Base-by-base conservation (phyloP, 2,797 vertebrate genomes). In the Tadarida brasiliensis region DNA sequence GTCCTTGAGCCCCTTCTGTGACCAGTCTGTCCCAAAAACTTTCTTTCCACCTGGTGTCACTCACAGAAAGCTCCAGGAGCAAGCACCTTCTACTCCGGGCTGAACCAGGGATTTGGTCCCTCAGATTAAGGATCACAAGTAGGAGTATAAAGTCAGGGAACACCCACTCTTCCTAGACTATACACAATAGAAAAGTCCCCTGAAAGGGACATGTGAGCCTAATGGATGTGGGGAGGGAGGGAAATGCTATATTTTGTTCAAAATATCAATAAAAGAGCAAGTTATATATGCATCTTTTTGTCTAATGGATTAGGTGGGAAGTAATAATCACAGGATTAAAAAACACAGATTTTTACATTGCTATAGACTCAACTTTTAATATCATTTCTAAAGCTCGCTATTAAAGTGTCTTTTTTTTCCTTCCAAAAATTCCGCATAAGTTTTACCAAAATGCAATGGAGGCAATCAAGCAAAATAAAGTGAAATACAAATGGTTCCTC, bases 391-490 rank as follows among this genome's bases (percentile, higher is more conserved):
- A 93, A 87, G 35, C 28, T 88, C 7, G n/a, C 44, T 56, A 44
- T 44, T 91, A 91, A 84, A 93, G 83, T 91, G 4, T 83, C 74
- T 76, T 84, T 30, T 73, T 76, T 74, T 86, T 11, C 74, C 24
- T 83, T 4, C 74, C 24, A 51, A 92, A 92, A 96, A 47, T 82
- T 80, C 56, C 5, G 2, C 3, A 39, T 12, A 89, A 84, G 30
- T 68, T 95, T 91, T 57, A 73, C 49, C 65, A 70, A 44, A 93
- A 82, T n/a, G 14, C 85, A 71, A 56, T 89, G 24, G 57, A 92
- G 77, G 12, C 71, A 89, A 91, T 88, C 68, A 68, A 77, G 74
- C 56, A 94, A 97, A 96, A 89, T 84, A 85, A 95, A 91, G 82
- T 68, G n/a, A 93, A 94, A 87, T 30, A 20, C 33, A 96, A 95